Percentiles rank a stretch among this genome's conserved stretches.
phyloP scores from a whole-genome alignment of 2,113 vertebrate genomes.

The Tiliqua scincoides region DNA sequence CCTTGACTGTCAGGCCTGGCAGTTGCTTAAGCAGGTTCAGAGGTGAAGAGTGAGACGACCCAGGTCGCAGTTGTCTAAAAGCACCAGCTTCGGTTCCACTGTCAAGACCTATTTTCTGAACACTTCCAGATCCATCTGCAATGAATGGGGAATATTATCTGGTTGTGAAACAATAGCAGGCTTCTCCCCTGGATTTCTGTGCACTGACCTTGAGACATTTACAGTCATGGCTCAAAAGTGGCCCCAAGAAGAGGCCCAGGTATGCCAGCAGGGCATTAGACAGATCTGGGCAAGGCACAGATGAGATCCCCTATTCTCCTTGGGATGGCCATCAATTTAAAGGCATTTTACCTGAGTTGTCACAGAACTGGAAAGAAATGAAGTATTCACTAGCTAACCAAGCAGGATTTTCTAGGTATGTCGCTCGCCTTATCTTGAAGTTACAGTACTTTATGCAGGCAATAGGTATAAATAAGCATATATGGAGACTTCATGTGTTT shows the following conservation, averaged over 20 bases:
- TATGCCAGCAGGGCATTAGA: too few relatives aligned
- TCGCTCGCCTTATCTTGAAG: slow-evolving; percentile 15
- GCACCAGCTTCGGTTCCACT: background rate
- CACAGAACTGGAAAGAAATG: background rate
- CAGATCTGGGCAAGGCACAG: background rate
- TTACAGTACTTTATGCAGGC: slow-evolving; percentile 36
- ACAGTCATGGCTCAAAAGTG: background rate
- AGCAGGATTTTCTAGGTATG: slow-evolving; percentile 35
- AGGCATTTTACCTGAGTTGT: background rate
- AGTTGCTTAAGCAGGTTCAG: too few relatives aligned
- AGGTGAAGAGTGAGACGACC: too few relatives aligned
- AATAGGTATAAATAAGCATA: slow-evolving; percentile 15
- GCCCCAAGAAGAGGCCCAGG: background rate
- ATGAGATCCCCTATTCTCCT: background rate
- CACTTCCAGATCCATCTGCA: background rate
- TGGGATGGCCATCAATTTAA: background rate
- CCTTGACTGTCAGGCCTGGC: too few relatives aligned
- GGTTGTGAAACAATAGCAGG: background rate
- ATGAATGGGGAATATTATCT: background rate
- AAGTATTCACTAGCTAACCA: slow-evolving; percentile 36
- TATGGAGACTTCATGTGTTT: slow-evolving; percentile 8
- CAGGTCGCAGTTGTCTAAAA: too few relatives aligned
- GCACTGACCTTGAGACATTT: background rate
- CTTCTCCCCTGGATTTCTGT: background rate
- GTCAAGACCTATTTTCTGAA: background rate